Percentiles rank a stretch among this genome's conserved stretches.
These are phyloP conservation scores for Callospermophilus lateralis DNA, from an alignment of 2,113 vertebrate species.

Conservation along the genomic window DNA sequence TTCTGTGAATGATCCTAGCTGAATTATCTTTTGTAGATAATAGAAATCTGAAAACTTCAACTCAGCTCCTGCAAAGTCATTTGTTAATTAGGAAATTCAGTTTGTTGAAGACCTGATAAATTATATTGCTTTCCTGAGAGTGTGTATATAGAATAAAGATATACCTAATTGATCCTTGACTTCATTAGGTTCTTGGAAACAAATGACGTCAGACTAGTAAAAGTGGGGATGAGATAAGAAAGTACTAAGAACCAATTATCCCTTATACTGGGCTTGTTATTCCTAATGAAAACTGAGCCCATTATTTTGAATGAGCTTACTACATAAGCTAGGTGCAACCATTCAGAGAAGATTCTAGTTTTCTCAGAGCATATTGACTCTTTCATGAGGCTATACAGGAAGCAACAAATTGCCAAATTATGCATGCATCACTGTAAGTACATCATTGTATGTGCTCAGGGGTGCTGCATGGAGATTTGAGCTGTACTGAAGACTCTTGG, in stretches of 20 bases:
- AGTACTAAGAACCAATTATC: background rate
- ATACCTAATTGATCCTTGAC: background rate
- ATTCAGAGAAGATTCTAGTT: background rate
- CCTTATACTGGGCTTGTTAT: background rate
- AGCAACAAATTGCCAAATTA: conserved; percentile 66
- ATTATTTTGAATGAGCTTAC: background rate
- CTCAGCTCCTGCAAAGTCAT: conserved; percentile 3
- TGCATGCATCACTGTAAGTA: background rate
- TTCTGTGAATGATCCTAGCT: conserved; percentile 6
- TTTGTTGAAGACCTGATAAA: conserved; percentile 15
- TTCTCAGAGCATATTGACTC: conserved; percentile 35
- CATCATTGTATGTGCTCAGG: background rate
- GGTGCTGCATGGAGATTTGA: background rate
- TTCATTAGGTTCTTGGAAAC: conserved; percentile 54
- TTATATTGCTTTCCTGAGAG: conserved; percentile 14
- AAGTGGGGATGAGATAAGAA: background rate
- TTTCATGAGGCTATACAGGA: conserved; percentile 64
- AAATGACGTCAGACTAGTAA: background rate
- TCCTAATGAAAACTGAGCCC: background rate
- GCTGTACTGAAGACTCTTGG: background rate
- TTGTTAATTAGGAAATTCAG: conserved; percentile 36
- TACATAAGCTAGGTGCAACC: background rate
- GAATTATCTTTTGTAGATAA: conserved; percentile 36
- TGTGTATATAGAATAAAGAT: background rate
- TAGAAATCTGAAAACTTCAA: conserved; percentile 31